Base-by-base conservation (phyloP, 2,888 invertebrate genomes). In the Epinotia demarniana region DNA sequence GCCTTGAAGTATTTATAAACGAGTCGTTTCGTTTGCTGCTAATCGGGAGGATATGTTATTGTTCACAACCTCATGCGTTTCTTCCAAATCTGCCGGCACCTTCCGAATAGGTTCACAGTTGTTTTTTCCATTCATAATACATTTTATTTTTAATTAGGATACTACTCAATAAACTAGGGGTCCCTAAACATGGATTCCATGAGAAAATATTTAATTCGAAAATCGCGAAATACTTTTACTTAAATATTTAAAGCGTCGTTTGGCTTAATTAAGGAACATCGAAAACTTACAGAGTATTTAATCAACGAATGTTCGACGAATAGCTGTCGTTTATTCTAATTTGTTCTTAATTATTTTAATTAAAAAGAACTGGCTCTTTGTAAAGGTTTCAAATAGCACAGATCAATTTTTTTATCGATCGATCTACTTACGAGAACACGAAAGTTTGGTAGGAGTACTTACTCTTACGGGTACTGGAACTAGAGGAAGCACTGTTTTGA, bases 221-320 rank as follows among this genome's bases (percentile, higher is more conserved):
- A 62, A 27, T 63, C 69, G 16, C 33, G 27, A 75, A 72, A 62
- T 75, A 62, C 72, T 72, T 72, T 72, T 23, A 71, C 60, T 57
- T 58, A 49, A 67, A 71, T 43, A 61, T 72, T 72, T 62, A 82
- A 81, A 83, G 80, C 82, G 80, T 83, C 82, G 81, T 79, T 80
- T 80, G 81, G 82, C 86, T 87, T 85, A 88, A 86, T 87, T 87
- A 83, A 83, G 80, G 82, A 82, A 79, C 80, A 80, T 78, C 82
- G 81, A 86, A 81, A 82, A 80, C 80, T 76, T 79, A 72, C 75
- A 78, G 81, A 83, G 84, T 85, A 84, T 85, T 88, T 88, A 87
- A 86, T 88, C 85, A 87, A 84, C 85, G 83, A 82, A 82, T 82
- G 81, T 80, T 83, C 85, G 82, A 88, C 87, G 85, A 86, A 87